phyloP scores from a whole-genome alignment of 2,888 invertebrate species.

The Chymomyza procnemis region DNA sequence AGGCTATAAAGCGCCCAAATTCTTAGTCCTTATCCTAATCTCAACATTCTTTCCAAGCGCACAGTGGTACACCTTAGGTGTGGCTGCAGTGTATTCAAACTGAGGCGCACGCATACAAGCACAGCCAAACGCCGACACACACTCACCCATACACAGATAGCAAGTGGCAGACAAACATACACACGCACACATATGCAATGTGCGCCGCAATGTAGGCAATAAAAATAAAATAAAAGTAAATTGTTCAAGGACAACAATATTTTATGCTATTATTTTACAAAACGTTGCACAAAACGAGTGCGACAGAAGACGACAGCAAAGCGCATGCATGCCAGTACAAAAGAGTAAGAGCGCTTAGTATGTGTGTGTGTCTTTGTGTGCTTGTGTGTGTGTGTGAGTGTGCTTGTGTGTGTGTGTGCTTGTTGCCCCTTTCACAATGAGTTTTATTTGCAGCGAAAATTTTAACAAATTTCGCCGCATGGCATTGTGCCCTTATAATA shows the following conservation, averaged over 20 bases:
- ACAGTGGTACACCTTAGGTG: no score
- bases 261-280: conserved; percentile 69
- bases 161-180: conserved; percentile 1
- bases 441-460: conserved; percentile 37
- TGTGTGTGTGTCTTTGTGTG: conserved; percentile 20
- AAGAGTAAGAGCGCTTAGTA: not conserved
- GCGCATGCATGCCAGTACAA: not conserved
- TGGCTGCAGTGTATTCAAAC: not conserved
- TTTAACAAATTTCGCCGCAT: conserved; percentile 55
- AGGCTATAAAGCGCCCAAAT: no score
- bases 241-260: conserved; percentile 74
- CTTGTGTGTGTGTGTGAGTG: conserved; percentile 12
- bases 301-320: not conserved
- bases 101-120: not conserved
- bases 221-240: conserved; percentile 74
- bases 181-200: conserved; percentile 24
- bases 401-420: conserved; percentile 16
- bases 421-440: conserved; percentile 16
- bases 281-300: conserved; percentile 32
- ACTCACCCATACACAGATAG: conserved; percentile 22
- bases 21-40: no score
- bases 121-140: conserved; percentile 7
- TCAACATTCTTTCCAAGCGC: no score
- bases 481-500: conserved; percentile 23
- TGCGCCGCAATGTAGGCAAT: conserved; percentile 61